Evolutionary conservation across 2,888 invertebrate genomes (phyloP).

Genomic region (Nemapogon koenigi): DNA sequence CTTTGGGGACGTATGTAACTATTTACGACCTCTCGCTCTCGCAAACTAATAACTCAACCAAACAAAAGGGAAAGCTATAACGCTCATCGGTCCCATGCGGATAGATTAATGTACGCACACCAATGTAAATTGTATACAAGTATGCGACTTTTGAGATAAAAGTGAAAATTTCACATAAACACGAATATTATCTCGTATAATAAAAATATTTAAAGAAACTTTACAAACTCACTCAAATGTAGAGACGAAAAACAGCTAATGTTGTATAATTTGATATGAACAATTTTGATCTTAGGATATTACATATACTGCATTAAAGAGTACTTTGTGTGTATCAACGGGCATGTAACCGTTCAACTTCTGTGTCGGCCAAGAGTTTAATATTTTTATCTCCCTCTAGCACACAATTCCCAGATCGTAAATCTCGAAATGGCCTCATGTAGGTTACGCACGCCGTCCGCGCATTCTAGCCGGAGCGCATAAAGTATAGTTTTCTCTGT

Average conservation of each 20-base stretch:
- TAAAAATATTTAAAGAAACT: too few species aligned
- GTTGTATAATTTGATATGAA: too few species aligned
- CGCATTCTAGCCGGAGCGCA: conserved; percentile 54
- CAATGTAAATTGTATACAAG: conserved; percentile 49
- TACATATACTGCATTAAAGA: conserved; percentile 32
- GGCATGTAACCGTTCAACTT: conserved; percentile 41
- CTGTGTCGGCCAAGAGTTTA: conserved; percentile 52
- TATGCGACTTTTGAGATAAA: conserved; percentile 38
- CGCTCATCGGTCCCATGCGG: conserved; percentile 61
- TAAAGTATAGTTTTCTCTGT: conserved; percentile 65
- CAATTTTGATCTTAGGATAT: too few species aligned
- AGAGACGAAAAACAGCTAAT: too few species aligned
- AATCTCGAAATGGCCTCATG: conserved; percentile 68
- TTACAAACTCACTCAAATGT: not conserved
- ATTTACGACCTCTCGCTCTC: conserved; percentile 65
- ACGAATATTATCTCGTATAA: too few species aligned
- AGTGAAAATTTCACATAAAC: conserved; percentile 26
- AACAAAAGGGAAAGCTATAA: conserved; percentile 66
- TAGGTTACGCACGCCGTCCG: conserved; percentile 65
- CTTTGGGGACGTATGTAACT: conserved; percentile 44
- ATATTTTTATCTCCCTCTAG: conserved; percentile 60
- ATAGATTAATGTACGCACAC: conserved; percentile 64
- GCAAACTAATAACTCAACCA: conserved; percentile 55
- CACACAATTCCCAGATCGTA: conserved; percentile 67
- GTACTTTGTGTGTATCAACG: conserved; percentile 32